Percentiles rank a stretch among this genome's conserved stretches.
Conservation (phyloP, 1,140 invertebrate species). For the Acromyrmex heyeri region DNA sequence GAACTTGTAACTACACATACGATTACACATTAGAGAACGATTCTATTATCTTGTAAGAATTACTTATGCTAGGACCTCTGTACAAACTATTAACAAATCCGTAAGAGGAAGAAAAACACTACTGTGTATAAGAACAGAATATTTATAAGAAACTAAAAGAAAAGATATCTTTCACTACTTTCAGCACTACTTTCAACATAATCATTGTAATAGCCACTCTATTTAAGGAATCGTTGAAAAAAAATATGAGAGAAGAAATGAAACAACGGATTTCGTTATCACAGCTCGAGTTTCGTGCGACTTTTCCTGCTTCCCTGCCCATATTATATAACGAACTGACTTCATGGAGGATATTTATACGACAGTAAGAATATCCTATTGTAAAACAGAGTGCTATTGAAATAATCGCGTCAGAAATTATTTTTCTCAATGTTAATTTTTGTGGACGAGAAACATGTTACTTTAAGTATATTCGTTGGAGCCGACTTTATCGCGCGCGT, state of each 20-base stretch:
- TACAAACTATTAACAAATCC: slow-evolving; percentile 58
- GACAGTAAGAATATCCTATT: slow-evolving; percentile 22
- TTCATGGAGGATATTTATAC: slow-evolving; percentile 51
- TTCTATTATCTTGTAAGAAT: slow-evolving; percentile 61
- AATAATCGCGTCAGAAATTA: slow-evolving; percentile 44
- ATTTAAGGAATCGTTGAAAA: slow-evolving; percentile 56
- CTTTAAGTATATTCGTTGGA: slow-evolving; percentile 25
- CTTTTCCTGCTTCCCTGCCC: slow-evolving; percentile 23
- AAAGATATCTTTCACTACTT: slow-evolving; percentile 65
- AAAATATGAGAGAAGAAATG: slow-evolving; percentile 38
- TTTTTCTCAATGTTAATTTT: slow-evolving; percentile 58
- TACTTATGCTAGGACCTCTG: slow-evolving; percentile 58
- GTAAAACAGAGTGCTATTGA: slow-evolving; percentile 22
- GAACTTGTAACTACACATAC: slow-evolving; percentile 49
- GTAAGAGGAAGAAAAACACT: slow-evolving; percentile 32
- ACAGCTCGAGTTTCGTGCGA: slow-evolving; percentile 58
- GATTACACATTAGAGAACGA: slow-evolving; percentile 48
- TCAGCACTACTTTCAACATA: slow-evolving; percentile 65
- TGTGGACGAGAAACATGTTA: slow-evolving; percentile 34
- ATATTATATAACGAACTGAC: slow-evolving; percentile 43
- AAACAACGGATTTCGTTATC: slow-evolving; percentile 58
- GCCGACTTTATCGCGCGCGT: slow-evolving; percentile 11
- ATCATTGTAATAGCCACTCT: slow-evolving; percentile 65
- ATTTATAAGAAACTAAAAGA: slow-evolving; percentile 63
- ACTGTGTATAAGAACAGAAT: slow-evolving; percentile 63